Base-by-base conservation (phyloP, 2,797 vertebrate genomes). In the Percopsis omiscomaycus region DNA sequence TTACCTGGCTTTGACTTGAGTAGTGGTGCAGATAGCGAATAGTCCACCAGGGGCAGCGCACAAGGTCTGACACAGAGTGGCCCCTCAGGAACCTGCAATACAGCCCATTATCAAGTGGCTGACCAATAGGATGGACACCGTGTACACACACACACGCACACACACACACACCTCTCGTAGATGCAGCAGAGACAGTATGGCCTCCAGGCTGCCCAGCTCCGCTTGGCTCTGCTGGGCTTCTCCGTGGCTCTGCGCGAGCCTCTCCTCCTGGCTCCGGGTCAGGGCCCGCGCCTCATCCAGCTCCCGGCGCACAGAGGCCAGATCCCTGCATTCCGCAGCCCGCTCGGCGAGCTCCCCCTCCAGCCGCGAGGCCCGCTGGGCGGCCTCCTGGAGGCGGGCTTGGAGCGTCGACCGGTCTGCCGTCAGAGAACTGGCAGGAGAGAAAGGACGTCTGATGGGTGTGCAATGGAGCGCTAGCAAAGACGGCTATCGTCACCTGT, bases 131-230 rank as follows among this genome's bases (percentile, higher is more conserved):
- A 22, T 47, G 0, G 3, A 47, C 55, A 58, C 3, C n/a, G 47
- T 32, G 2, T 3, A 32, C 30, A 32, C 30, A 51, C 14, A 8
- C 49, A 16, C 51, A 53, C 10, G 4, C 6, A 58, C 11, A 46
- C 22, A 28, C 22, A 46, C 15, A 4, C 11, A 12, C n/a, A 91
- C 91, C 89, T 92, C 85, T 44, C 55, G 75, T 15, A 90, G 73
- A 56, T 91, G 93, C 59, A 94, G 82, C 64, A 94, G 89, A 16
- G 84, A 79, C 75, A 94, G 85, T 48, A 91, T 64, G 45, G 87
- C 91, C 88, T 95, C 93, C 79, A 95, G 77, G 66, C 88, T 57
- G 57, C 32, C 84, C 57, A 94, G 75, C 82, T 96, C 93, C 1
- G 82, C 64, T 62, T 83, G 92, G 62, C 84, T 92, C 85, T 88